Conservation (phyloP, 1,140 invertebrate species). For the Eumaeus atala region DNA sequence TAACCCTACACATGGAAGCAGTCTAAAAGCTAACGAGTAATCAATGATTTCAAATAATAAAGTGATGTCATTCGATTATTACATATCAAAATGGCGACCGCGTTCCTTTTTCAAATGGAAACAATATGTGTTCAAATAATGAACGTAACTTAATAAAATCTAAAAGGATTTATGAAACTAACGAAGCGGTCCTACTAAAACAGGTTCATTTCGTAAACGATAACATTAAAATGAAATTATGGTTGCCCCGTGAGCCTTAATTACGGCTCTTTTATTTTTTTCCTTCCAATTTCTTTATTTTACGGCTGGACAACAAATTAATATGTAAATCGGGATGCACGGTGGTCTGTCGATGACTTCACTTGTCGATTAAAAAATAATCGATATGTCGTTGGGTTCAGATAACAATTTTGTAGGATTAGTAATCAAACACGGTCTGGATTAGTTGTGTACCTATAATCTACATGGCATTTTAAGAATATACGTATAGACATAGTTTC, state of each 20-base stretch:
- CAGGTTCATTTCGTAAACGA: slow-evolving; percentile 38
- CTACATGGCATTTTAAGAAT: no score
- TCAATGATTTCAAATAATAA: not conserved
- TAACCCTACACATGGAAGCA: no score
- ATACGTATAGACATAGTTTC: no score
- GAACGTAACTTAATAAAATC: slow-evolving; percentile 2
- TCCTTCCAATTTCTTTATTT: slow-evolving; percentile 69
- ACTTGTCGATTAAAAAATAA: slow-evolving; percentile 53
- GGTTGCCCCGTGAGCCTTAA: slow-evolving; percentile 46
- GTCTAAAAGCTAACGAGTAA: slow-evolving; percentile 4
- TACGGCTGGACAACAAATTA: slow-evolving; percentile 66
- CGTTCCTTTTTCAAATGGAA: not conserved
- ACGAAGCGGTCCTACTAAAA: slow-evolving; percentile 37
- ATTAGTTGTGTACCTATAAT: no score
- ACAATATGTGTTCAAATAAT: no score
- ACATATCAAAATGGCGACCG: slow-evolving; percentile 5
- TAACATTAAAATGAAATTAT: slow-evolving; percentile 62
- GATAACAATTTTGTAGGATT: slow-evolving; percentile 22
- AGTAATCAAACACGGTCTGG: not conserved
- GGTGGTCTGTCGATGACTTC: slow-evolving; percentile 60
- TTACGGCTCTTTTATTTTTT: slow-evolving; percentile 51
- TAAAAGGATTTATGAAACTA: slow-evolving; percentile 28
- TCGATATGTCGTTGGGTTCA: slow-evolving; percentile 24
- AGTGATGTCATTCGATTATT: no score
- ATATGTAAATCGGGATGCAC: slow-evolving; percentile 61